Evolutionary conservation across 2,797 vertebrate genomes (phyloP).

Genomic region (Onychomys leucogaster): DNA sequence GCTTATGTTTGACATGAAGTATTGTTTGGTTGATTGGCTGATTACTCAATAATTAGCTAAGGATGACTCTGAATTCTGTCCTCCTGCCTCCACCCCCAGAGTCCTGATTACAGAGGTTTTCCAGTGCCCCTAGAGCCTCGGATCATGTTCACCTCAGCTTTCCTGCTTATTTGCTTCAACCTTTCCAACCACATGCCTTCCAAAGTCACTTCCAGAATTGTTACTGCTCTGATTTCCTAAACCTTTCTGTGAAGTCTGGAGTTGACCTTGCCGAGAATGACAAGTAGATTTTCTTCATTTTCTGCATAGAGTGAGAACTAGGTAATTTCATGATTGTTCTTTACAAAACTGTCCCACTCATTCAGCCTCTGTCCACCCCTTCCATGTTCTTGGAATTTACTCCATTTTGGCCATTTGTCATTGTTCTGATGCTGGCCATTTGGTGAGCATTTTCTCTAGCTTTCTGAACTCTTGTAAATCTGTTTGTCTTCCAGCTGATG

Average conservation of each 20-base stretch:
- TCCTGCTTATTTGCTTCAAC: background rate
- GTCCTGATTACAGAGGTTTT: background rate
- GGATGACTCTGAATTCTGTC: background rate
- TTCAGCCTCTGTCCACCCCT: background rate
- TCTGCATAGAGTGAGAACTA: background rate
- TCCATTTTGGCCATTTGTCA: background rate
- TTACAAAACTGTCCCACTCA: background rate
- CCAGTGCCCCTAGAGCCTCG: background rate
- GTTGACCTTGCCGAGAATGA: background rate
- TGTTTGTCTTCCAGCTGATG: conserved; percentile 26
- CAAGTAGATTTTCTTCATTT: background rate
- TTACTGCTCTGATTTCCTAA: background rate
- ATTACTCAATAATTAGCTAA: background rate
- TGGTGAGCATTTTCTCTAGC: background rate
- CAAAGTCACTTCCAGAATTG: background rate
- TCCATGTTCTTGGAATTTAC: background rate
- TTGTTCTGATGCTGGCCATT: background rate
- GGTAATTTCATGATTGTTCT: background rate
- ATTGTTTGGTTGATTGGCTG: background rate
- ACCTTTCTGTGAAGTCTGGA: background rate
- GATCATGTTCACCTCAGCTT: background rate
- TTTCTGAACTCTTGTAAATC: background rate
- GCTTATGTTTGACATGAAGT: conserved; percentile 31
- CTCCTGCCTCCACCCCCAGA: background rate
- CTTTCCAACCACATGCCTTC: background rate